phyloP scores from a whole-genome alignment of 2,888 invertebrate genomes.

The Folsomia candida region DNA sequence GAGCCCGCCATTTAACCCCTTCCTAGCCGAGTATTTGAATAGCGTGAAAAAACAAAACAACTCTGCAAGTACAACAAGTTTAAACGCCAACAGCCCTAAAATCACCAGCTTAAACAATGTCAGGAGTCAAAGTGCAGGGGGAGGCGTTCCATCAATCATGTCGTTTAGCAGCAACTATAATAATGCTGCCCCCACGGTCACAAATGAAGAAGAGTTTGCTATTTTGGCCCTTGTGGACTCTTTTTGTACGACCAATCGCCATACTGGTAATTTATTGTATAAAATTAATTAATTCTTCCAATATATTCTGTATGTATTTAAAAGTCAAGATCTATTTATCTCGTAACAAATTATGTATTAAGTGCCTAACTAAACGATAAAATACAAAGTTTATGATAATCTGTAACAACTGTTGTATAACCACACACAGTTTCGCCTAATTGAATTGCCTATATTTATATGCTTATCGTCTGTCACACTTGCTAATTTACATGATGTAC shows the following conservation, averaged over 20 bases:
- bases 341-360: too few species aligned
- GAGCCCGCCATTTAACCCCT: slow-evolving; percentile 56
- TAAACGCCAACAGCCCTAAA: neutral
- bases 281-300: neutral
- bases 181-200: slow-evolving; percentile 17
- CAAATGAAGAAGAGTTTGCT: slow-evolving; percentile 45
- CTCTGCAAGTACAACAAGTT: neutral
- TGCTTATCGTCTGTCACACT: too few species aligned
- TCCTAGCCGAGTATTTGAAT: slow-evolving; percentile 50
- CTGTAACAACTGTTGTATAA: too few species aligned
- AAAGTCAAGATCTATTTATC: neutral
- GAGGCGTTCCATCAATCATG: neutral
- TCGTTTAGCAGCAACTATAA: neutral
- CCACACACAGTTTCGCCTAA: too few species aligned
- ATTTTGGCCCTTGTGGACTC: slow-evolving; percentile 46
- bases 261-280: slow-evolving; percentile 18
- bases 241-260: slow-evolving; percentile 39
- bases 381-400: too few species aligned
- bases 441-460: too few species aligned
- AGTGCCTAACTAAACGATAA: too few species aligned
- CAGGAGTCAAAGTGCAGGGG: neutral
- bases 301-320: neutral
- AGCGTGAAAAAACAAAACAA: neutral
- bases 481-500: too few species aligned
- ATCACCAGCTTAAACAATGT: neutral